A percentile compares a stretch with the other conserved stretches of the same genome.
Evolutionary conservation across 1,140 invertebrate genomes (phyloP).

Genomic region (Drosophila teissieri): DNA sequence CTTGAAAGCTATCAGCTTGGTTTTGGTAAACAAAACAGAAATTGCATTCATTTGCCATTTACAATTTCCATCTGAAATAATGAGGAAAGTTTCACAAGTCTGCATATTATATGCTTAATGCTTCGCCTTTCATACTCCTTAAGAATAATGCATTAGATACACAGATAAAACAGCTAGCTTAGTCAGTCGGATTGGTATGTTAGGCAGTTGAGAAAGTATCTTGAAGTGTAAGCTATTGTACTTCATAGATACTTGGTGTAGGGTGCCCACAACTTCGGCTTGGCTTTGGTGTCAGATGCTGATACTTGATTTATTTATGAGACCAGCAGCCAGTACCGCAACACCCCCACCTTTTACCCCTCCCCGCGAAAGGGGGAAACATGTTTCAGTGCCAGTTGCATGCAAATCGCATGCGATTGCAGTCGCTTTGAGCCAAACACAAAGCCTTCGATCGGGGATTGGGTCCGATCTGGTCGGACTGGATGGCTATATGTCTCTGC

Average conservation of each 20-base stretch:
- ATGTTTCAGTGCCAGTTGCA: slow-evolving; percentile 64
- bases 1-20: not conserved
- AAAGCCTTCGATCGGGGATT: slow-evolving; percentile 17
- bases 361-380: slow-evolving; percentile 33
- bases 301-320: slow-evolving; percentile 69
- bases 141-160: no score
- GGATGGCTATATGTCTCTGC: slow-evolving; percentile 35
- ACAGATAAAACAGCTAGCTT: no score
- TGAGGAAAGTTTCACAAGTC: no score
- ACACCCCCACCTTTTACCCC: not conserved
- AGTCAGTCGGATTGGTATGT: no score
- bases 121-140: no score
- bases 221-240: no score
- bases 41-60: not conserved
- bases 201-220: no score
- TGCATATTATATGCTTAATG: no score
- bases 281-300: no score
- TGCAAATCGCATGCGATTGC: slow-evolving; percentile 74
- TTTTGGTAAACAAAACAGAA: not conserved
- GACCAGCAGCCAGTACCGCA: slow-evolving; percentile 27
- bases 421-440: slow-evolving; percentile 43
- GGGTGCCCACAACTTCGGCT: slow-evolving; percentile 14
- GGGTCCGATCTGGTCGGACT: slow-evolving; percentile 33
- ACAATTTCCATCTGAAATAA: no score
- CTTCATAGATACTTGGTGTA: not conserved